phyloP scores from a whole-genome alignment of 2,797 vertebrate genomes.

The Pseudochirops cupreus region DNA sequence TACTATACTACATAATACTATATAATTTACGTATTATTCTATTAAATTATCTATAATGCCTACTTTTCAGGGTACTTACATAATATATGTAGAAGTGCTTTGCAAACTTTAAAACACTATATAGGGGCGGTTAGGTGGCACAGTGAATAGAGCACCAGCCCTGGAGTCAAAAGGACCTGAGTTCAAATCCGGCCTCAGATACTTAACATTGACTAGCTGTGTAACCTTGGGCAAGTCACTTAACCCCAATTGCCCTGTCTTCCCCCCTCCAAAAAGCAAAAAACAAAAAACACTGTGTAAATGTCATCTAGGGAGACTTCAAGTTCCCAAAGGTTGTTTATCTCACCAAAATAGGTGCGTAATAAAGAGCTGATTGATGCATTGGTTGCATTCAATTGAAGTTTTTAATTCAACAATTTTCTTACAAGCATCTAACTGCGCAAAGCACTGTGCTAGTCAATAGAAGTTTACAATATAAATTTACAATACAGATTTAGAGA shows the following conservation, averaged over 20 bases:
- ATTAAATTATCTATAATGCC: background rate
- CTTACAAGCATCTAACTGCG: background rate
- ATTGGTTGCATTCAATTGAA: background rate
- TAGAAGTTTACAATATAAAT: background rate
- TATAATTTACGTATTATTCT: background rate
- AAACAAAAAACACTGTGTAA: background rate
- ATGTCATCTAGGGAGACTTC: background rate
- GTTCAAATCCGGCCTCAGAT: too few species aligned
- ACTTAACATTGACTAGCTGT: too few species aligned
- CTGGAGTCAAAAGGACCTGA: too few species aligned
- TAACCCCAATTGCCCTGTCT: too few species aligned
- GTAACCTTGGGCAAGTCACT: too few species aligned
- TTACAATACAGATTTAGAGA: background rate
- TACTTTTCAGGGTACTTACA: background rate
- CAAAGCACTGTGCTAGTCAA: background rate
- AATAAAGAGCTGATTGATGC: background rate
- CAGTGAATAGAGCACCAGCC: too few species aligned
- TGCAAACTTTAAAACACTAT: background rate
- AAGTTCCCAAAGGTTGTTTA: background rate
- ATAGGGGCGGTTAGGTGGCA: too few species aligned
- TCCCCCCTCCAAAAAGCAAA: too few species aligned
- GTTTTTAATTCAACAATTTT: background rate
- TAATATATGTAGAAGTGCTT: background rate
- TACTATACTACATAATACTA: background rate
- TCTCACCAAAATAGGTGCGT: background rate